Percentiles rank a stretch among this genome's conserved stretches.
phyloP scores from a whole-genome alignment of 2,888 invertebrate genomes.

The Drosophila robusta region DNA sequence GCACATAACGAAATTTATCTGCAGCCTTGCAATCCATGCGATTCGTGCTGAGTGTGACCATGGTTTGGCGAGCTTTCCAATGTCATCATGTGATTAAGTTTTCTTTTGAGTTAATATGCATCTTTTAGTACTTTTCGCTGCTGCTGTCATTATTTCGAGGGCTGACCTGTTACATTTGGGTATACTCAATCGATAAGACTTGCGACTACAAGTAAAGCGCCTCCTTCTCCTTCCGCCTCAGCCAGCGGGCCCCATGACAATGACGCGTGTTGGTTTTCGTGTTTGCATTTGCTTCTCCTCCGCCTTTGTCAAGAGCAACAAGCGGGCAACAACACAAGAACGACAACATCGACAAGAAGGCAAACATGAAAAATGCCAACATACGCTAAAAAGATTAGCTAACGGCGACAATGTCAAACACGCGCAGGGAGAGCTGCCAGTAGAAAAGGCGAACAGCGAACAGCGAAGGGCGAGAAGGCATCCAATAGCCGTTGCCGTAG shows the following conservation, averaged over 20 bases:
- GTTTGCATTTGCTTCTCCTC: slow-evolving; percentile 73
- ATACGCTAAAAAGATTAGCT: slow-evolving; percentile 82
- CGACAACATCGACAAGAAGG: slow-evolving; percentile 65
- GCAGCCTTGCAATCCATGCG: neutral
- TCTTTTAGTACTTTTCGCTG: slow-evolving; percentile 1
- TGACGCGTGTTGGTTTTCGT: slow-evolving; percentile 69
- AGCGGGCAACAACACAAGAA: slow-evolving; percentile 48
- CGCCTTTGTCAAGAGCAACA: slow-evolving; percentile 74
- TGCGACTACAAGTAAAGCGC: slow-evolving; percentile 34
- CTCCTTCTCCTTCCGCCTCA: neutral
- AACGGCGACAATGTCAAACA: slow-evolving; percentile 81
- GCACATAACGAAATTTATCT: neutral
- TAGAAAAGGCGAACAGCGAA: slow-evolving; percentile 17
- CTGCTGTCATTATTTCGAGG: slow-evolving; percentile 41
- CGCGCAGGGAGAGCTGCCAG: slow-evolving; percentile 53
- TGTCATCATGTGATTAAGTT: neutral
- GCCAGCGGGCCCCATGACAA: slow-evolving; percentile 40
- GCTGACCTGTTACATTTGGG: slow-evolving; percentile 73
- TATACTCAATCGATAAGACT: slow-evolving; percentile 68
- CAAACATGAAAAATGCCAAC: slow-evolving; percentile 81
- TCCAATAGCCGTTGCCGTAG: slow-evolving; percentile 30
- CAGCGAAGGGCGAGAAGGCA: slow-evolving; percentile 28
- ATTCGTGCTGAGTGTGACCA: slow-evolving; percentile 2
- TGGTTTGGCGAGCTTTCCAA: neutral
- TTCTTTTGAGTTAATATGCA: neutral